phyloP scores from a whole-genome alignment of 2,797 vertebrate species.

The Scarus forsteni region DNA sequence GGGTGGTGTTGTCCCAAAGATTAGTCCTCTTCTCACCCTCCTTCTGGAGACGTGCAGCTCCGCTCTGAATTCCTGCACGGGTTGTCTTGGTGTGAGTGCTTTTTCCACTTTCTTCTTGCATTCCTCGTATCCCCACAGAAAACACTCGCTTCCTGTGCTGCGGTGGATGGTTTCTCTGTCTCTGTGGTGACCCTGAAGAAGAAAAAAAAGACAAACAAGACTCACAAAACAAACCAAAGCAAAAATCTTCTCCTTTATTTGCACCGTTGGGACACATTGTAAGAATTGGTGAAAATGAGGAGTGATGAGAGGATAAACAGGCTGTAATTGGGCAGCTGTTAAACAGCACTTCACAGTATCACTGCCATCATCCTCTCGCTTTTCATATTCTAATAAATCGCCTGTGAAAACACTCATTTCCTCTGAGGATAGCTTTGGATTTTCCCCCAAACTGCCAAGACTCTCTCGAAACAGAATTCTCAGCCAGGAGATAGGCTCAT shows the following conservation, averaged over 20 bases:
- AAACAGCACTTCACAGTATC: slow-evolving; percentile 32
- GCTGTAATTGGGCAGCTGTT: slow-evolving; percentile 48
- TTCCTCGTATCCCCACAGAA: slow-evolving; percentile 69
- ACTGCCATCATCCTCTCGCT: slow-evolving; percentile 46
- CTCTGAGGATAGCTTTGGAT: slow-evolving; percentile 36
- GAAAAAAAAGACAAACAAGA: slow-evolving; percentile 36
- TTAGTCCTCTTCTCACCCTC: slow-evolving; percentile 55
- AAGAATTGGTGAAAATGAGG: slow-evolving; percentile 14
- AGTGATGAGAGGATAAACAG: slow-evolving; percentile 26
- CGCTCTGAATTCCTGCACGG: slow-evolving; percentile 47
- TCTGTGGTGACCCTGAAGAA: slow-evolving; percentile 24
- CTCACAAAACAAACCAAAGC: slow-evolving; percentile 17
- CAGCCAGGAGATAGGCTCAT: slow-evolving; percentile 3
- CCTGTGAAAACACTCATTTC: slow-evolving; percentile 51
- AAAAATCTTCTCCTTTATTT: slow-evolving; percentile 11
- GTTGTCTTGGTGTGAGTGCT: slow-evolving; percentile 59
- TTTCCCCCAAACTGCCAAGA: slow-evolving; percentile 13
- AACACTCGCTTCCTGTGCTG: slow-evolving; percentile 66
- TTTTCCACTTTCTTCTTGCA: slow-evolving; percentile 53
- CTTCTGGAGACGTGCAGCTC: slow-evolving; percentile 47
- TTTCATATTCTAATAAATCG: slow-evolving; percentile 54
- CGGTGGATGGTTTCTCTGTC: slow-evolving; percentile 28
- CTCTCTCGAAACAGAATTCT: slow-evolving; percentile 23
- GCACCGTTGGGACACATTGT: not conserved
- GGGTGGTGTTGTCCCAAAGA: slow-evolving; percentile 59